Conservation (phyloP, 2,888 invertebrate species). For the Scaptodrosophila latifasciaeformis region DNA sequence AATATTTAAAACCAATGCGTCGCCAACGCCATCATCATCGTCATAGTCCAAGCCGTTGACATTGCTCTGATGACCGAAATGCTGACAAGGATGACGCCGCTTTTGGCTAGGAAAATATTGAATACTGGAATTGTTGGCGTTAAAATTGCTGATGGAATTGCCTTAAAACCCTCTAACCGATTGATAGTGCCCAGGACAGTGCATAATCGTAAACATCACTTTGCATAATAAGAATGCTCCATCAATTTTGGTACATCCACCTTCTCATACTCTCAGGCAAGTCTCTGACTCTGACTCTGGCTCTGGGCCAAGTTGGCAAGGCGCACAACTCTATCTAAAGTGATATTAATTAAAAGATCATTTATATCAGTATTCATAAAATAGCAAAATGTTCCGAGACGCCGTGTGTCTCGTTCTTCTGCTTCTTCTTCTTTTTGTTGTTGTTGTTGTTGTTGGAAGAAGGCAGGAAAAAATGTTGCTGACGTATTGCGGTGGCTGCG, state of each 20-base stretch:
- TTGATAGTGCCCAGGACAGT: constrained; percentile 17
- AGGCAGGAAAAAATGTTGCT: constrained; percentile 29
- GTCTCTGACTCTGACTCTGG: background rate
- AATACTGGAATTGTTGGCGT: constrained; percentile 6
- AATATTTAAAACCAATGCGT: constrained; percentile 51
- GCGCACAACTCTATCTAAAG: constrained; percentile 59
- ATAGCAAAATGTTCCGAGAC: constrained; percentile 60
- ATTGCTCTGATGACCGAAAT: background rate
- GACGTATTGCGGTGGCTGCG: constrained; percentile 41
- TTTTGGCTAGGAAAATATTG: background rate
- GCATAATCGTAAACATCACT: constrained; percentile 70
- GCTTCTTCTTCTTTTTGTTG: background rate
- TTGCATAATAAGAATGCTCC: constrained; percentile 72
- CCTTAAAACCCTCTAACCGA: too few relatives aligned
- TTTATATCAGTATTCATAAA: constrained; percentile 69
- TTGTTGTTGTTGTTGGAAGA: background rate
- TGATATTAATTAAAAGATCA: constrained; percentile 71
- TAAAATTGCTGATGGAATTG: constrained; percentile 24
- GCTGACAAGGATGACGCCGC: background rate
- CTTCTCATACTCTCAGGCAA: background rate
- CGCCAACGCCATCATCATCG: constrained; percentile 8
- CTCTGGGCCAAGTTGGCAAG: background rate
- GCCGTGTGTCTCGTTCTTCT: constrained; percentile 1
- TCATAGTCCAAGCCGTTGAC: background rate
- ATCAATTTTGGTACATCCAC: constrained; percentile 52